These are phyloP conservation scores for Lasiurus cinereus DNA, from an alignment of 2,113 vertebrate species.

Conservation along the genomic window DNA sequence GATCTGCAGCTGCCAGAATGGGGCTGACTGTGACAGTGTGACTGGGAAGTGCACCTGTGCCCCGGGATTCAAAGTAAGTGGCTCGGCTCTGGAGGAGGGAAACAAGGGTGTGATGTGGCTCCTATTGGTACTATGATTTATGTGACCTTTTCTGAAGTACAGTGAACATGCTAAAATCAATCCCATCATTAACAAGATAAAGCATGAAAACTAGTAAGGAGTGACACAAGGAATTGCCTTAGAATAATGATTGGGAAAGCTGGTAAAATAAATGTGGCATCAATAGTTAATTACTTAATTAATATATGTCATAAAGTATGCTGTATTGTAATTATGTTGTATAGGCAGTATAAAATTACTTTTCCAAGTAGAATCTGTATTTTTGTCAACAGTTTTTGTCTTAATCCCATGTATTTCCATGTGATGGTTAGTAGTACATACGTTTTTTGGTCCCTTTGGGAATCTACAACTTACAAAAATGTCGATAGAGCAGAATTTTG, in stretches of 20 bases:
- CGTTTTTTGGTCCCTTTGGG: neutral
- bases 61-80: conserved; percentile 95
- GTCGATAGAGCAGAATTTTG: neutral
- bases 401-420: conserved; percentile 12
- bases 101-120: neutral
- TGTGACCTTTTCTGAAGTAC: neutral
- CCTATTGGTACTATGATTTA: fast-evolving
- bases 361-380: neutral
- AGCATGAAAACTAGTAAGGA: neutral
- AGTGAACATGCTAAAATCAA: neutral
- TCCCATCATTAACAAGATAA: neutral
- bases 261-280: neutral
- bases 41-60: conserved; percentile 95
- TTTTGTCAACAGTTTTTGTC: conserved; percentile 10
- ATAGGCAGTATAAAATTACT: conserved; percentile 6
- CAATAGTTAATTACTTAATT: conserved; percentile 20
- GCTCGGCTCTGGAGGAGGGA: conserved; percentile 24
- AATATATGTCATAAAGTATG: neutral
- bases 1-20: conserved; percentile 96
- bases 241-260: neutral
- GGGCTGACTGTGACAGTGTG: conserved; percentile 96
- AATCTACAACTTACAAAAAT: neutral
- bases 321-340: neutral
- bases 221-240: neutral
- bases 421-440: neutral